Evolutionary conservation across 2,797 vertebrate species (phyloP).

Genomic region (Sus cebifrons): DNA sequence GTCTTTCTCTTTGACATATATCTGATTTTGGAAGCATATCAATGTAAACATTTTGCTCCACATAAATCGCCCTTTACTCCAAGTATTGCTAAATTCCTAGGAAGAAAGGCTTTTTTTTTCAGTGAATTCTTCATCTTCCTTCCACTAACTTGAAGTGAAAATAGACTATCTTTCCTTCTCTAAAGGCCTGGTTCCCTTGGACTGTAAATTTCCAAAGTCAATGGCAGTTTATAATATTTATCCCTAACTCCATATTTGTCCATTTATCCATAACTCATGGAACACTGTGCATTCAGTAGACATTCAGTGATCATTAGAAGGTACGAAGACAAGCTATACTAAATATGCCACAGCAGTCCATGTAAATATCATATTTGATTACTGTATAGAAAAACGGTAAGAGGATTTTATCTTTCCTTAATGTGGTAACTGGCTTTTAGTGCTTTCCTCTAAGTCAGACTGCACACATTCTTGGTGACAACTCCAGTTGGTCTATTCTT

Average conservation of each 20-base stretch:
- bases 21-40: neutral
- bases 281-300: neutral
- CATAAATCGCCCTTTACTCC: neutral
- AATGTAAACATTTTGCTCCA: neutral
- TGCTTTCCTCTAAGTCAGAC: neutral
- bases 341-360: neutral
- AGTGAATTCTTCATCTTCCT: neutral
- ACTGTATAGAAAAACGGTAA: neutral
- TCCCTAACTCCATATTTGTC: too few species aligned
- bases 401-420: neutral
- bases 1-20: neutral
- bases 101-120: neutral
- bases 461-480: neutral
- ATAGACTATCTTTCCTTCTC: neutral
- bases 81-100: neutral
- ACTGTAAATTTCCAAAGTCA: neutral
- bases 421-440: neutral
- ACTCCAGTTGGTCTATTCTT: too few species aligned
- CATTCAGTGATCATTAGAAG: neutral
- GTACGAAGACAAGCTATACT: neutral
- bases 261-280: neutral
- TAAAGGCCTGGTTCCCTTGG: neutral
- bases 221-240: neutral
- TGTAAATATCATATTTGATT: neutral
- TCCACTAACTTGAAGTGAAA: neutral